phyloP scores from a whole-genome alignment of 1,140 invertebrate species.

The Scaptomyza montana region DNA sequence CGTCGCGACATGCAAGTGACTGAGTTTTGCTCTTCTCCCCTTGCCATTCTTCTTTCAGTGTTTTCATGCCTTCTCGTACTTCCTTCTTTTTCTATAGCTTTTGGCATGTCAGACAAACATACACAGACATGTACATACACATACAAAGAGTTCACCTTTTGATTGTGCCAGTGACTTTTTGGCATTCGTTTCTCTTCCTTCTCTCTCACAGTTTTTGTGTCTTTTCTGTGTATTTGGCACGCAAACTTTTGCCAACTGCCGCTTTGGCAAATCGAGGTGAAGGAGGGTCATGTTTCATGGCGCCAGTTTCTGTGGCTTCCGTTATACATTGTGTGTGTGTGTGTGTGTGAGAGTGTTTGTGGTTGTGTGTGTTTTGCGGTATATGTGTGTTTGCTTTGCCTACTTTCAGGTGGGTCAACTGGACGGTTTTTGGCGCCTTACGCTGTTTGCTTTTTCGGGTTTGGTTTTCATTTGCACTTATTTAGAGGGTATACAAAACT shows the following conservation, averaged over 20 bases:
- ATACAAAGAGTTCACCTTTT: conserved; percentile 36
- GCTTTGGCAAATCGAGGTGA: conserved; percentile 38
- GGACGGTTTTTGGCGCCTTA: conserved; percentile 23
- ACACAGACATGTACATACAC: conserved; percentile 21
- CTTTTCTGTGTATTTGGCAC: conserved; percentile 58
- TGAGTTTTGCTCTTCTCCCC: conserved; percentile 15
- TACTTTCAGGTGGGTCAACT: conserved; percentile 56
- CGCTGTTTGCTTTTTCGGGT: conserved; percentile 20
- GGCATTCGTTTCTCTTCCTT: conserved; percentile 19
- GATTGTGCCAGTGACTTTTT: conserved; percentile 51
- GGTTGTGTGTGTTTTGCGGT: conserved; percentile 15
- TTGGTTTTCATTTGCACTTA: conserved; percentile 3
- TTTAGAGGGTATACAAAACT: neutral
- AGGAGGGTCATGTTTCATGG: conserved; percentile 65
- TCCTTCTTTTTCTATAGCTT: conserved; percentile 7
- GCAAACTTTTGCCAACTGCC: conserved; percentile 63
- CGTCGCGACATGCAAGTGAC: conserved; percentile 56
- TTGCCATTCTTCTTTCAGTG: conserved; percentile 3
- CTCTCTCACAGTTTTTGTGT: conserved; percentile 19
- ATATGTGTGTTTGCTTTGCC: conserved; percentile 47
- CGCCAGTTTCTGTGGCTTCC: conserved; percentile 59
- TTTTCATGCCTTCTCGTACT: conserved; percentile 6
- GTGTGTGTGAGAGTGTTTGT: conserved; percentile 4
- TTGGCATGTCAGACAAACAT: conserved; percentile 6
- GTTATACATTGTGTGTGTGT: conserved; percentile 25